Evolutionary conservation across 1,140 invertebrate species (phyloP).

Genomic region (Gyrodactylus bullatarudis): DNA sequence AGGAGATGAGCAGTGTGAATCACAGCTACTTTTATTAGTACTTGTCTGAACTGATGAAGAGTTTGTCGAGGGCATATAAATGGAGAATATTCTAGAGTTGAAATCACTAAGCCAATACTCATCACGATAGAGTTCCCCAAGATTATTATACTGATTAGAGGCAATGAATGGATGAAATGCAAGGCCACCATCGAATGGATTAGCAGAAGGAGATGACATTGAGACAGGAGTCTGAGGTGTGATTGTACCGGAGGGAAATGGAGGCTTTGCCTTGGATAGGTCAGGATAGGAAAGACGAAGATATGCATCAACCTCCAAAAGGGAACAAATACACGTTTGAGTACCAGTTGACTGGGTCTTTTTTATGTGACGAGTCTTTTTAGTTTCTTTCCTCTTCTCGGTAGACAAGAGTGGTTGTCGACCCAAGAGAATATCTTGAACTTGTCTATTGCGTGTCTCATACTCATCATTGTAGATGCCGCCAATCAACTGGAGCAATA

Average conservation of each 20-base stretch:
- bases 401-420: neutral
- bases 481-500: neutral
- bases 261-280: neutral
- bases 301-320: neutral
- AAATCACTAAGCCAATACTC: neutral
- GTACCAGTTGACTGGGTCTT: neutral
- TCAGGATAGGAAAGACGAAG: neutral
- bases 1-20: too few relatives aligned
- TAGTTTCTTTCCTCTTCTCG: too few relatives aligned
- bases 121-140: neutral
- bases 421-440: neutral
- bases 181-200: neutral
- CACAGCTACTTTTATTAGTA: too few relatives aligned
- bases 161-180: neutral
- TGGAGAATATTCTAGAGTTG: neutral
- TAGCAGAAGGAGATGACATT: neutral
- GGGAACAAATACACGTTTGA: conserved; percentile 1
- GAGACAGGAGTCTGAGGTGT: neutral
- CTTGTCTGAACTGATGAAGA: too few relatives aligned
- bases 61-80: too few relatives aligned
- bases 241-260: neutral
- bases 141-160: neutral
- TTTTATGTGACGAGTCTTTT: neutral
- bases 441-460: neutral
- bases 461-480: neutral